These are phyloP conservation scores for Psilopsiagon aymara DNA, from an alignment of 2,113 vertebrate genomes.

Conservation along the genomic window DNA sequence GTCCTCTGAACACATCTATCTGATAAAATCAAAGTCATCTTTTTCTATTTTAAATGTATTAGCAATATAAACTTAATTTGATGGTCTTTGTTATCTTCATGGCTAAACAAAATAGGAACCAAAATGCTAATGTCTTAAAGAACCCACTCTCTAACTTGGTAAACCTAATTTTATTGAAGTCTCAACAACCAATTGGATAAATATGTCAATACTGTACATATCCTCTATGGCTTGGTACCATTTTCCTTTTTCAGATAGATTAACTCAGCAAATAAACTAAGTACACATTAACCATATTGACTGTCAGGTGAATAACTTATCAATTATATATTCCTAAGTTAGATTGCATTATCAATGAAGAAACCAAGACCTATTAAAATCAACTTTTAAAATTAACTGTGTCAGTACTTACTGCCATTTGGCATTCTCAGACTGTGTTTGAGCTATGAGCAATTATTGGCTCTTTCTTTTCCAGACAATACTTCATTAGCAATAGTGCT, in stretches of 20 bases:
- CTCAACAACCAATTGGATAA: not conserved
- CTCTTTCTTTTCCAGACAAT: not conserved
- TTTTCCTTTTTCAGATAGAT: constrained; percentile 34
- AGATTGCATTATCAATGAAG: constrained; percentile 43
- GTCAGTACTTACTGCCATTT: not conserved
- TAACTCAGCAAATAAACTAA: constrained; percentile 50
- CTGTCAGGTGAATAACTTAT: constrained; percentile 41
- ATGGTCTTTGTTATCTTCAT: not conserved
- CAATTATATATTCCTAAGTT: constrained; percentile 28
- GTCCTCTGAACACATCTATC: not conserved
- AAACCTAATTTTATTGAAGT: constrained; percentile 17
- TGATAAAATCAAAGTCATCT: not conserved
- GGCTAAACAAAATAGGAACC: not conserved
- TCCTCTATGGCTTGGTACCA: not conserved
- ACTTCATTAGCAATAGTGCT: not conserved
- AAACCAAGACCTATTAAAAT: constrained; percentile 38
- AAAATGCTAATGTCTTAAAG: not conserved
- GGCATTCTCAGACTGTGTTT: not conserved
- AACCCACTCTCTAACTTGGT: not conserved
- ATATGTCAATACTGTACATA: not conserved
- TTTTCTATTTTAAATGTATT: not conserved
- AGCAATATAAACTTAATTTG: not conserved
- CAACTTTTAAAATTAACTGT: constrained; percentile 21
- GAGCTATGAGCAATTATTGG: not conserved
- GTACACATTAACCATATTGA: constrained; percentile 35